phyloP scores from a whole-genome alignment of 2,888 invertebrate genomes.

The Euclidia mi region DNA sequence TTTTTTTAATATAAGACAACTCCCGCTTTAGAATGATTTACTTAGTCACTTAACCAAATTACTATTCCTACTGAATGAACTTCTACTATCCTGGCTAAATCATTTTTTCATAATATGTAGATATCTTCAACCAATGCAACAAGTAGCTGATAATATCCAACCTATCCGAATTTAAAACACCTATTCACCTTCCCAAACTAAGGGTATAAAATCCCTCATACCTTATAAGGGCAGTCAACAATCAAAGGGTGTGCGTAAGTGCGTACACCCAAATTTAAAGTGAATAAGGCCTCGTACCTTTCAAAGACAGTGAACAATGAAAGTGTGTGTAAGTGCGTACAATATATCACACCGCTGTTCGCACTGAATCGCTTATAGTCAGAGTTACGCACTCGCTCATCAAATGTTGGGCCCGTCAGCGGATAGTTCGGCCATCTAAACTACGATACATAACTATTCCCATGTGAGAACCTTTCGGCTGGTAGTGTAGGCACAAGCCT shows the following conservation, averaged over 20 bases:
- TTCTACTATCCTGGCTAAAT: too few relatives aligned
- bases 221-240: slow-evolving; percentile 18
- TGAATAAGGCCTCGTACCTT: slow-evolving; percentile 12
- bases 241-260: slow-evolving; percentile 21
- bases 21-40: too few relatives aligned
- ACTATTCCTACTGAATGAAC: too few relatives aligned
- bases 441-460: slow-evolving; percentile 61
- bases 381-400: slow-evolving; percentile 26
- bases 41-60: too few relatives aligned
- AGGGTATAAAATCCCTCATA: slow-evolving; percentile 7
- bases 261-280: background rate
- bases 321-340: slow-evolving; percentile 11
- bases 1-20: too few relatives aligned
- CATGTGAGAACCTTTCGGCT: slow-evolving; percentile 34
- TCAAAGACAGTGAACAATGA: slow-evolving; percentile 27
- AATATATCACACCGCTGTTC: slow-evolving; percentile 34
- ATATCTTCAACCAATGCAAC: too few relatives aligned
- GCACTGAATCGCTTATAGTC: slow-evolving; percentile 36
- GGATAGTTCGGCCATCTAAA: slow-evolving; percentile 51
- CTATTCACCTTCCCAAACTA: background rate
- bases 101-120: too few relatives aligned
- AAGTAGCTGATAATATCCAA: too few relatives aligned
- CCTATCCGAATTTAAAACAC: background rate
- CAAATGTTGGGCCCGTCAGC: slow-evolving; percentile 38
- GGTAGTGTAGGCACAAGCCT: slow-evolving; percentile 1